Base-by-base conservation (phyloP, 2,888 invertebrate genomes). In the Stenotaenia linearis region DNA sequence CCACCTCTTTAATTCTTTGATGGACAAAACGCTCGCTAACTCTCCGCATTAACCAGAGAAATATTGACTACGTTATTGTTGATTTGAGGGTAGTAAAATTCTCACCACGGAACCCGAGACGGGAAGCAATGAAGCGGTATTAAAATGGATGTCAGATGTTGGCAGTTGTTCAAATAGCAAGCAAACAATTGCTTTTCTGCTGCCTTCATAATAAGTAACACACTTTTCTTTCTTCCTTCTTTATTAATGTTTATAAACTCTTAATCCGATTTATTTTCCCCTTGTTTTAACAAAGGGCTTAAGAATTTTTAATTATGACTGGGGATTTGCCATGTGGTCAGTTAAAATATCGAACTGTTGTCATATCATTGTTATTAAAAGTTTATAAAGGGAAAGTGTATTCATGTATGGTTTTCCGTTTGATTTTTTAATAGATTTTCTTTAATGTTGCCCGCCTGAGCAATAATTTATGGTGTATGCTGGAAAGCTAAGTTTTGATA, bases 161-260 rank as follows among this genome's bases (percentile, higher is more conserved):
- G 69, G 69, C 69, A 69, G 69, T 69, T 28, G 69, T 69, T 69
- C 69, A 69, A 69, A 69, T 69, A 69, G 69, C 25, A 12, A 28
- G 25, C 69, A 69, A 28, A 69, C 69, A 69, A 69, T 69, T 69
- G 69, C 69, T 69, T 45, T 6, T 25, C 25, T 28, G 9, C 69
- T 12, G n/a, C n/a, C 25, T 69, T 69, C 10, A 23, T 69, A 25
- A 69, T 69, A 69, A 69, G 10, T 25, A 69, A 69, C 69, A 25
- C 61, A 4, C 61, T 61, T 28, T 69, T 15, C 69, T 69, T 23
- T 15, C 15, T 23, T 23, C 10, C 15, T 21, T 61, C 69, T 69
- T 69, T 28, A 5, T 69, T 69, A 69, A 69, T 69, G 69, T 69
- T 69, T 25, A 12, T 25, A 25, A 69, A 25, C 23, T 28, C 69